These are phyloP conservation scores for Lysiphlebus fabarum DNA, from an alignment of 1,140 invertebrate species.

Conservation along the genomic window DNA sequence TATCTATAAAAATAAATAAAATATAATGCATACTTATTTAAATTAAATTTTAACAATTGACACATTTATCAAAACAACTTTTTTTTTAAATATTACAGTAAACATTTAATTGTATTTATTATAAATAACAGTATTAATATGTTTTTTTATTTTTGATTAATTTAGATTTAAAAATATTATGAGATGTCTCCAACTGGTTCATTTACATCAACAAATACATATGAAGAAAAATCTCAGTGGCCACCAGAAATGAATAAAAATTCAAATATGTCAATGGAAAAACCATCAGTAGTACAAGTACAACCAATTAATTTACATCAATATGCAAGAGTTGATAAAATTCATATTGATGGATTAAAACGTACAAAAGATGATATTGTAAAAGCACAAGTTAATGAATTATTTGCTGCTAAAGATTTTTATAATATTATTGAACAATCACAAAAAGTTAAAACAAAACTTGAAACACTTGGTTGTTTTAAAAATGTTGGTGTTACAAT, in stretches of 20 bases:
- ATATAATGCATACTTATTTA: too few relatives aligned
- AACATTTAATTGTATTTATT: too few relatives aligned
- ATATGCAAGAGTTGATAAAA: conserved; percentile 72
- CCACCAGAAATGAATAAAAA: conserved; percentile 19
- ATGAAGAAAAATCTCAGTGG: conserved; percentile 23
- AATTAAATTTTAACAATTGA: too few relatives aligned
- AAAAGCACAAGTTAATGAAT: conserved; percentile 65
- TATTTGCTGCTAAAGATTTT: conserved; percentile 69
- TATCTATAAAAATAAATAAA: too few relatives aligned
- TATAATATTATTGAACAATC: conserved; percentile 63
- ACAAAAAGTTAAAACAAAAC: conserved; percentile 64
- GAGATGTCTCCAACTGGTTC: conserved; percentile 11
- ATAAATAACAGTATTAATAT: too few relatives aligned
- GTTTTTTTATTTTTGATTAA: too few relatives aligned
- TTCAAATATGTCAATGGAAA: not conserved
- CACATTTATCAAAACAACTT: too few relatives aligned
- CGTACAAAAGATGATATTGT: conserved; percentile 83
- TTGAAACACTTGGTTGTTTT: conserved; percentile 80
- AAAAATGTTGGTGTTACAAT: conserved; percentile 75
- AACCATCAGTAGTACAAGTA: not conserved
- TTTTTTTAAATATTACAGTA: too few relatives aligned
- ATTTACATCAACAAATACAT: not conserved
- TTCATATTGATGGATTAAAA: conserved; percentile 76
- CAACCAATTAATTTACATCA: conserved; percentile 28
- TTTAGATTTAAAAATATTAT: too few relatives aligned